phyloP scores from a whole-genome alignment of 2,113 vertebrate species.

The Laticauda colubrina region DNA sequence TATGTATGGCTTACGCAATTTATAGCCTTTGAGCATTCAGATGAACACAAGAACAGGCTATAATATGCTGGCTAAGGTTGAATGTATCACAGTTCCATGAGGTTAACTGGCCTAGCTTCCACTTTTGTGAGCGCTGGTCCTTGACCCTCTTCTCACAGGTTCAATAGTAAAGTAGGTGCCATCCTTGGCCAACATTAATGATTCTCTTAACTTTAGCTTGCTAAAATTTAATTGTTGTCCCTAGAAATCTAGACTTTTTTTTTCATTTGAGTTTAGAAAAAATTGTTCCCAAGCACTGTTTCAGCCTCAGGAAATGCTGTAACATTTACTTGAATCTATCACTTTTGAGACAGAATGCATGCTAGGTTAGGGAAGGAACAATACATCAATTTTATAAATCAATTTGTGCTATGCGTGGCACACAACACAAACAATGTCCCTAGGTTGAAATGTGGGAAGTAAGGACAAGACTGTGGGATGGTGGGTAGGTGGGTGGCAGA shows the following conservation, averaged over 20 bases:
- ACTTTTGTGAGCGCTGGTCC: background rate
- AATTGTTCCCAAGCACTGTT: background rate
- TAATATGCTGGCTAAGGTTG: background rate
- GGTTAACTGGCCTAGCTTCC: background rate
- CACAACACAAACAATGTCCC: background rate
- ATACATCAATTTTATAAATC: background rate
- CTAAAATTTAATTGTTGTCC: background rate
- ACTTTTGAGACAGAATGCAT: background rate
- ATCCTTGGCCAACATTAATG: background rate
- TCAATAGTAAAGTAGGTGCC: background rate
- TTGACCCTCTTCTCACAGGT: background rate
- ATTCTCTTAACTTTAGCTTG: background rate
- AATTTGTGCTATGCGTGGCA: background rate
- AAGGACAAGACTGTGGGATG: background rate
- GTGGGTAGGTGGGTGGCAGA: background rate
- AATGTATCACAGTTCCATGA: background rate
- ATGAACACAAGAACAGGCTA: background rate
- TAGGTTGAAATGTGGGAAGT: background rate
- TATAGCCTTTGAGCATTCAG: background rate
- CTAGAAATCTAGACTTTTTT: background rate
- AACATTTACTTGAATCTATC: background rate
- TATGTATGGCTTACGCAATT: background rate
- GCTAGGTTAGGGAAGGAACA: background rate
- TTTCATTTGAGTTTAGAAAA: background rate
- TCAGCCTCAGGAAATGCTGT: background rate